Base-by-base conservation (phyloP, 2,113 vertebrate species). In the Apeltes quadracus region DNA sequence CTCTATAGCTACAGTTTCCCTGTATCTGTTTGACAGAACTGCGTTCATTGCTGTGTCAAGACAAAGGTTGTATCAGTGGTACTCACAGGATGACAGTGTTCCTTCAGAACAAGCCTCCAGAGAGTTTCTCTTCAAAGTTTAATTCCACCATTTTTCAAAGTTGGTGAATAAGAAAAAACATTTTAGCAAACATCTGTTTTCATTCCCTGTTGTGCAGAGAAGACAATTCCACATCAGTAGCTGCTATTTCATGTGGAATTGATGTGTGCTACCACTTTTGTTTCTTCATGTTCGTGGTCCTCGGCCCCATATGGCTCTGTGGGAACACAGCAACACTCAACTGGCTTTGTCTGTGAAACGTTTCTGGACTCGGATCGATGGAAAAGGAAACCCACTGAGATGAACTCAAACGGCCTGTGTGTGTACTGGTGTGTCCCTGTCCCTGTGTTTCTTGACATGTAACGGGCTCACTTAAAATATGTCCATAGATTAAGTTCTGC, bases 201-300 rank as follows among this genome's bases (percentile, higher is more conserved):
- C 10, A 2, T 63, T 75, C 61, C 66, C 63, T 38, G 58, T 61
- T 44, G 70, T 61, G 75, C 55, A 34, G 38, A 38, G 18, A 54
- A 76, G 64, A 58, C 29, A 76, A 66, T 39, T 34, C 57, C 50
- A 67, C 72, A 79, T 74, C 66, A 75, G 34, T 50, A 34, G 69
- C 73, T 77, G 54, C 69, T 75, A 57, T 70, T 76, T 73, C 70
- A 72, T 75, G 75, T 75, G 78, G 43, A 80, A 54, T 72, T 72
- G 72, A 62, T 75, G 67, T 61, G 53, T 13, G 34, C 29, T 39
- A 20, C 14, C 39, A 39, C 25, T 38, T 59, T 36, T 79, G 69
- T 67, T 38, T 64, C 63, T 69, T 70, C 41, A 51, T 44, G 20
- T 66, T 53, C 29, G 38, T 59, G 5, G 65, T 72, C 32, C 55